Conservation (phyloP, 2,113 vertebrate genomes). For the Herpetotheres cachinnans region DNA sequence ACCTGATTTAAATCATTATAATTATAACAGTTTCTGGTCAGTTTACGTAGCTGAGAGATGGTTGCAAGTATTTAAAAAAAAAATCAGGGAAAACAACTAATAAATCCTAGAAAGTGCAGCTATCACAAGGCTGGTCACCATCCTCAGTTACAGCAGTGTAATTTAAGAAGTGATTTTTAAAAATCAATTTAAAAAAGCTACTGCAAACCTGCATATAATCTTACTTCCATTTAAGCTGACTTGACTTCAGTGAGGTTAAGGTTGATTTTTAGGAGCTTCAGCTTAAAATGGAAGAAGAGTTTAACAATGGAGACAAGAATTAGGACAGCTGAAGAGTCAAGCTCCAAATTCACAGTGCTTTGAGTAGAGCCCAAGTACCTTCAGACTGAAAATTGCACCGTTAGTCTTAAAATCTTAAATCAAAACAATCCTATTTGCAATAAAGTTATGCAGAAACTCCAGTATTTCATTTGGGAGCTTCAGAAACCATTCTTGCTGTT, state of each 20-base stretch:
- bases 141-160: background rate
- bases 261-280: background rate
- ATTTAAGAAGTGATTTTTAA: background rate
- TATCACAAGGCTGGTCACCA: background rate
- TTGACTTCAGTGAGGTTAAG: background rate
- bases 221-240: background rate
- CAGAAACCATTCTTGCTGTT: background rate
- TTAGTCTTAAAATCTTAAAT: background rate
- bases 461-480: background rate
- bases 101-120: background rate
- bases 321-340: background rate
- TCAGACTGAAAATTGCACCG: background rate
- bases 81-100: background rate
- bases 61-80: background rate
- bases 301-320: background rate
- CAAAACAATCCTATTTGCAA: background rate
- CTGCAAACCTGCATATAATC: background rate
- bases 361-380: background rate
- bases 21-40: background rate
- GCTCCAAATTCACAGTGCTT: background rate
- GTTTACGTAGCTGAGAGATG: background rate
- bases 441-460: background rate
- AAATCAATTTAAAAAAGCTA: background rate
- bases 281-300: background rate
- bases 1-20: background rate